Conservation (phyloP, 2,113 vertebrate species). For the Malaclemys terrapin region DNA sequence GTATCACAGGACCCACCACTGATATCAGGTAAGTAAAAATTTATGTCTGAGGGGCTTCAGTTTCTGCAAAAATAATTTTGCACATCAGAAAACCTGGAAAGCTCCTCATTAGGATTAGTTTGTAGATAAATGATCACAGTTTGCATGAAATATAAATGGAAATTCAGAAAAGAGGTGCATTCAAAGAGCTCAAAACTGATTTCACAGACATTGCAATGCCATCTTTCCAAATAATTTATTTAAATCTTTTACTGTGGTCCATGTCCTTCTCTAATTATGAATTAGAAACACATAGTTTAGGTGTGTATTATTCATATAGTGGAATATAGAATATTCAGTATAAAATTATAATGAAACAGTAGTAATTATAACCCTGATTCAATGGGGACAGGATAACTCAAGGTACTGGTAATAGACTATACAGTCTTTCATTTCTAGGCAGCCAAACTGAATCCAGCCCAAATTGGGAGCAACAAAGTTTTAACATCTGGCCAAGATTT, state of each 20-base stretch:
- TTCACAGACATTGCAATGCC: slow-evolving; percentile 36
- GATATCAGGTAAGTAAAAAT: slow-evolving; percentile 49
- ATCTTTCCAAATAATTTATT: slow-evolving; percentile 61
- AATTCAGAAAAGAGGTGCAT: slow-evolving; percentile 40
- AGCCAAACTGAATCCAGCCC: not conserved
- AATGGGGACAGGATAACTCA: not conserved
- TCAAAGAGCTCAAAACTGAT: slow-evolving; percentile 47
- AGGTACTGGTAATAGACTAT: not conserved
- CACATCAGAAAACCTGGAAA: slow-evolving; percentile 50
- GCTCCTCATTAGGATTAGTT: slow-evolving; percentile 57
- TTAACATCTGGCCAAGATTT: not conserved
- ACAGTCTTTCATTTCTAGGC: not conserved
- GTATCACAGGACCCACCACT: slow-evolving; percentile 47
- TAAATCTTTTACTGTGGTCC: slow-evolving; percentile 30
- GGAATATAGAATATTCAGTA: not conserved
- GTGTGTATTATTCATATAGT: not conserved
- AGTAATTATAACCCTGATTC: not conserved
- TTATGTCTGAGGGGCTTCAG: not conserved
- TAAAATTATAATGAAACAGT: slow-evolving; percentile 50
- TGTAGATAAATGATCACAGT: slow-evolving; percentile 47
- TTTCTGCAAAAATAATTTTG: slow-evolving; percentile 53
- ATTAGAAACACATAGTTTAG: slow-evolving; percentile 15
- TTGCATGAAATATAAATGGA: slow-evolving; percentile 57
- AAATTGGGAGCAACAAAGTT: not conserved
- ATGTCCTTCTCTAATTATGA: slow-evolving; percentile 23